phyloP scores from a whole-genome alignment of 2,888 invertebrate species.

The Ischnus inquisitorius region DNA sequence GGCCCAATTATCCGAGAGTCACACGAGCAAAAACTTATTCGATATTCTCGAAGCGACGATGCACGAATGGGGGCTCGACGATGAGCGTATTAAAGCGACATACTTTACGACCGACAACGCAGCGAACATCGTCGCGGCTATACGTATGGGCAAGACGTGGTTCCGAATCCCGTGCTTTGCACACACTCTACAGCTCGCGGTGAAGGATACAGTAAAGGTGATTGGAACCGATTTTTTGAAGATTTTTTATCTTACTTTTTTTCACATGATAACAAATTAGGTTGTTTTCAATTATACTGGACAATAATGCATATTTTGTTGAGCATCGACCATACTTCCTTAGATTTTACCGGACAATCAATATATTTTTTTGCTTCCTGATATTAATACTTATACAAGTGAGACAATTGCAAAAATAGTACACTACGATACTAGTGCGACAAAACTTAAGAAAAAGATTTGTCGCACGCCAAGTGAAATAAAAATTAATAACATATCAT shows the following conservation, averaged over 20 bases:
- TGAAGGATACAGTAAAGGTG: constrained; percentile 31
- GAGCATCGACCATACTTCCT: too few relatives aligned
- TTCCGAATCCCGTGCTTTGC: constrained; percentile 44
- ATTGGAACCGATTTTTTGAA: neutral
- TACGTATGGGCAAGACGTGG: constrained; percentile 24
- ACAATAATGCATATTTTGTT: too few relatives aligned
- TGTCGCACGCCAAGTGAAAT: too few relatives aligned
- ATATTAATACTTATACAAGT: too few relatives aligned
- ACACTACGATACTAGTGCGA: too few relatives aligned
- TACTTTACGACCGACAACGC: constrained; percentile 53
- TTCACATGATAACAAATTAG: neutral
- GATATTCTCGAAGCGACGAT: neutral
- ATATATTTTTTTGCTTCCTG: too few relatives aligned
- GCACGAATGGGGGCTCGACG: constrained; percentile 34
- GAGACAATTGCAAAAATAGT: too few relatives aligned
- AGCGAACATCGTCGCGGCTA: constrained; percentile 44
- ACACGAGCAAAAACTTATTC: constrained; percentile 15
- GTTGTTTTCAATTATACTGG: neutral
- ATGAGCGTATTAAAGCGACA: neutral
- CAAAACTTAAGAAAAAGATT: too few relatives aligned
- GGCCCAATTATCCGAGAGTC: constrained; percentile 27
- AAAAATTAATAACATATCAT: neutral
- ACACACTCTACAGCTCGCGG: constrained; percentile 40
- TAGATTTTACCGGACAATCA: too few relatives aligned
- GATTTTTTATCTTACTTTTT: neutral